Base-by-base conservation (phyloP, 2,113 vertebrate genomes). In the Gymnarchus niloticus region DNA sequence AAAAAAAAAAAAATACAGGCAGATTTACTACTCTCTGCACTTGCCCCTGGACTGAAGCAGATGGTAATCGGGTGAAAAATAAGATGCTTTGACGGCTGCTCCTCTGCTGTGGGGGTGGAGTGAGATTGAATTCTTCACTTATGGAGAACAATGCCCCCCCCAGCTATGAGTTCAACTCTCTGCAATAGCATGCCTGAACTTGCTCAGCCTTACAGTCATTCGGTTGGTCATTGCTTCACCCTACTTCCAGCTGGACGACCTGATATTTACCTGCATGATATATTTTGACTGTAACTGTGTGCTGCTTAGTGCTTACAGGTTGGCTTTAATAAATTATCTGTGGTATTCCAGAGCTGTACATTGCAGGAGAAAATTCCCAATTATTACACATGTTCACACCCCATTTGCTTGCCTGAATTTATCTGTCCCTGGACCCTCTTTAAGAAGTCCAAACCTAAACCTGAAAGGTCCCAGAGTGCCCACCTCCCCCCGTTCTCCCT, bases 21-120 rank as follows among this genome's bases (percentile, higher is more conserved):
- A 93, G 94, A 95, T 95, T 95, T 95, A 95, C 92, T 90, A 91
- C 91, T 93, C 93, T 92, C 93, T 92, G 89, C 89, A 89, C 90
- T 90, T 90, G 88, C 90, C 73, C 89, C 89, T 90, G 90, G 91
- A 92, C 90, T 92, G 87, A 65, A 89, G 91, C 90, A 88, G 90
- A 91, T 83, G 87, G 92, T 92, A 95, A 95, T 94, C 94, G 93
- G 89, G 89, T 85, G 88, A 92, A 93, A 93, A 90, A 93, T 89
- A 88, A 89, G 89, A 88, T 76, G 41, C 48, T 88, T 89, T 90
- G 89, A 92, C 89, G 89, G 90, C 91, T 88, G 89, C 87, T 87
- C 88, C 88, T 90, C 28, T n/a, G 61, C 88, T 89, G 86, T 90
- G 89, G 89, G 91, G 86, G 88, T 88, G 81, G 87, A 3, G 49